These are phyloP conservation scores for Semaprochilodus insignis DNA, from an alignment of 2,797 vertebrate species.

Conservation along the genomic window DNA sequence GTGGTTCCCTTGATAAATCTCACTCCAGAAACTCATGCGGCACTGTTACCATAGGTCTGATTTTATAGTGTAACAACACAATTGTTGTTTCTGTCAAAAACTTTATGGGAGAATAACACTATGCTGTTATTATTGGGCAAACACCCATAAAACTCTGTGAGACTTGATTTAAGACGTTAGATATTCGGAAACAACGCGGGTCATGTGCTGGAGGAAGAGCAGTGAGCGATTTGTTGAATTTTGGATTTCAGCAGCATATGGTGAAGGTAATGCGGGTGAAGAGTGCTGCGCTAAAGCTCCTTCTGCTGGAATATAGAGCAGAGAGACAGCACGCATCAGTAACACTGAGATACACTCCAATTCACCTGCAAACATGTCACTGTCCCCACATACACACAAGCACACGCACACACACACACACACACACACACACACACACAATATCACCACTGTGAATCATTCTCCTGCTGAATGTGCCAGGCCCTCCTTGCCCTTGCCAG, in stretches of 20 bases:
- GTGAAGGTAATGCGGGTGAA: not conserved
- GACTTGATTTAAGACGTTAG: not conserved
- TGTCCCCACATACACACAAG: not conserved
- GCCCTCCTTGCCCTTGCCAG: constrained; percentile 11
- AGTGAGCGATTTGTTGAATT: not conserved
- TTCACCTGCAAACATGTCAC: constrained; percentile 22
- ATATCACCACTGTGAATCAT: not conserved
- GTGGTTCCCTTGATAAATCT: too few relatives aligned
- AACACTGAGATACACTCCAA: not conserved
- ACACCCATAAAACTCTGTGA: not conserved
- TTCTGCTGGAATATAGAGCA: not conserved
- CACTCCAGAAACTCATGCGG: too few relatives aligned
- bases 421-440: constrained; percentile 15
- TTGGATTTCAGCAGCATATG: not conserved
- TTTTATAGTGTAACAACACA: not conserved
- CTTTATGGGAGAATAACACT: not conserved
- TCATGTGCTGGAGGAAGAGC: not conserved
- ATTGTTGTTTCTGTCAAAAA: not conserved
- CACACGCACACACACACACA: constrained; percentile 3
- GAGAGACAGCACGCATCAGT: constrained; percentile 7
- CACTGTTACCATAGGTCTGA: too few relatives aligned
- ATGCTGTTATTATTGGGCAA: too few relatives aligned
- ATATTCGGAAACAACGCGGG: not conserved
- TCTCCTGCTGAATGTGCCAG: constrained; percentile 4
- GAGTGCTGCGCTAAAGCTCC: not conserved